Percentiles rank a stretch among this genome's conserved stretches.
Evolutionary conservation across 64 coral and sea anemone genomes (phyloP).

Genomic region (Pachyseris speciosa): DNA sequence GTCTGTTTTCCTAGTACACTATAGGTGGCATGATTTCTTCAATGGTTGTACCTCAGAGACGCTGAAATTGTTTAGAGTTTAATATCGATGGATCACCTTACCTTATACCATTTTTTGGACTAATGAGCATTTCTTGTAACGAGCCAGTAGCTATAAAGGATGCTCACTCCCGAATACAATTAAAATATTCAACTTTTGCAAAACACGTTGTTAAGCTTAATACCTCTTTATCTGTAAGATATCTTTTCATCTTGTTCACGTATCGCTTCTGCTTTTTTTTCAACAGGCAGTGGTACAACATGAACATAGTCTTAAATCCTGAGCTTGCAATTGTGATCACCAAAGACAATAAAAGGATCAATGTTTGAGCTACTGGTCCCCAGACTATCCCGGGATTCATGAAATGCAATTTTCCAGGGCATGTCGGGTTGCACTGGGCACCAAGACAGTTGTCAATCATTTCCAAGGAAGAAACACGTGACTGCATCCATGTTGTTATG

Average conservation of each 20-base stretch:
- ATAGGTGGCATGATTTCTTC: too few species aligned
- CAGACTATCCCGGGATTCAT: constrained; percentile 34
- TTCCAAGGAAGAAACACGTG: background rate
- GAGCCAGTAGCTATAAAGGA: too few species aligned
- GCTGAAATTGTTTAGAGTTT: too few species aligned
- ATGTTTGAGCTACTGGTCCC: background rate
- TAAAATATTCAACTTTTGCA: too few species aligned
- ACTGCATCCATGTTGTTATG: constrained; percentile 43
- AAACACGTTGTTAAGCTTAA: too few species aligned
- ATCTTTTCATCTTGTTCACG: background rate
- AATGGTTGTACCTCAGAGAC: too few species aligned
- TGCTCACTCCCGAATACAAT: too few species aligned
- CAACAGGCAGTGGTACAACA: constrained; percentile 15
- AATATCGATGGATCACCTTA: too few species aligned
- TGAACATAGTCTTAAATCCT: constrained; percentile 42
- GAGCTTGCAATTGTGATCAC: constrained; percentile 39
- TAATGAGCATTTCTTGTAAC: too few species aligned
- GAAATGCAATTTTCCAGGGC: constrained; percentile 59
- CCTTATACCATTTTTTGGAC: too few species aligned
- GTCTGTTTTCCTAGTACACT: too few species aligned
- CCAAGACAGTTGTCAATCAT: constrained; percentile 59
- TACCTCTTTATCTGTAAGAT: constrained; percentile 41
- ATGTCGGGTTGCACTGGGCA: constrained; percentile 72
- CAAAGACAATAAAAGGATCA: constrained; percentile 20
- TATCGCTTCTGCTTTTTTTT: constrained; percentile 2